Evolutionary conservation across 1,140 invertebrate genomes (phyloP).

Genomic region (Coenobita brevimanus): DNA sequence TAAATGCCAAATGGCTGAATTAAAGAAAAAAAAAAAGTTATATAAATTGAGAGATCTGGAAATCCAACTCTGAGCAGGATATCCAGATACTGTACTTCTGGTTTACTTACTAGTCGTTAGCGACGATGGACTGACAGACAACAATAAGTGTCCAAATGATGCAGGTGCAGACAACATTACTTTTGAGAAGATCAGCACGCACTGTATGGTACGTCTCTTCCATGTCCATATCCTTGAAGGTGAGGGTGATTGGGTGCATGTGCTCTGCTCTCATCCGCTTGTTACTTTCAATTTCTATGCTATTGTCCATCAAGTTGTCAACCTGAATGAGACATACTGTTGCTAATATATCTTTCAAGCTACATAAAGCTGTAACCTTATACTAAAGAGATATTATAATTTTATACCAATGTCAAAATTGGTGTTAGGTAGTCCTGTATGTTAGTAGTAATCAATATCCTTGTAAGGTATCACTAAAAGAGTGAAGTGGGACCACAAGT

Average conservation of each 20-base stretch:
- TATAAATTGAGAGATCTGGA: too few relatives aligned
- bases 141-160: constrained; percentile 93
- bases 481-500: too few relatives aligned
- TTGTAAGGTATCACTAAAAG: too few relatives aligned
- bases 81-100: too few relatives aligned
- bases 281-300: constrained; percentile 94
- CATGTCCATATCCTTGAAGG: constrained; percentile 84
- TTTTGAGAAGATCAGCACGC: constrained; percentile 88
- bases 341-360: background rate
- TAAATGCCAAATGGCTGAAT: too few relatives aligned
- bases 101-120: constrained; percentile 81
- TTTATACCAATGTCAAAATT: background rate
- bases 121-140: constrained; percentile 84
- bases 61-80: too few relatives aligned
- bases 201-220: constrained; percentile 77
- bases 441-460: too few relatives aligned
- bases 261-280: constrained; percentile 91
- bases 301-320: constrained; percentile 90
- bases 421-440: too few relatives aligned
- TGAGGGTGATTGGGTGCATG: constrained; percentile 88
- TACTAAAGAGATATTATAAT: too few relatives aligned
- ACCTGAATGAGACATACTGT: constrained; percentile 76
- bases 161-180: constrained; percentile 93
- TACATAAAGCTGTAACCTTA: too few relatives aligned
- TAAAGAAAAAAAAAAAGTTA: too few relatives aligned